Conservation (phyloP, 1,140 invertebrate genomes). For the Calephelis virginiensis region DNA sequence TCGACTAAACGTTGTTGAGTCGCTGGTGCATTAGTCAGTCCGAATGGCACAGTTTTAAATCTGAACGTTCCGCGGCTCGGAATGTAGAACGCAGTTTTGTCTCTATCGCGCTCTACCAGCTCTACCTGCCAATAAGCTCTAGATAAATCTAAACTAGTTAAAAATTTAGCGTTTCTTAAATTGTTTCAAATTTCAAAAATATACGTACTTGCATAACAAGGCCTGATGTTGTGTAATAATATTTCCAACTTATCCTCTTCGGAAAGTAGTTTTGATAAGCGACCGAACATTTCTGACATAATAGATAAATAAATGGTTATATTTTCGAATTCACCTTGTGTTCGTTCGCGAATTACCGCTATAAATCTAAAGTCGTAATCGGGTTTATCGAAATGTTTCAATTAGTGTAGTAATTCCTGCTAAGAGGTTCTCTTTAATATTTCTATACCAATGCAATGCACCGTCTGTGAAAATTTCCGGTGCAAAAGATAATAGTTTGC, state of each 20-base stretch:
- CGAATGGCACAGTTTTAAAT: constrained; percentile 36
- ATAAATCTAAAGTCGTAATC: constrained; percentile 31
- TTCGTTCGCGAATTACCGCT: constrained; percentile 34
- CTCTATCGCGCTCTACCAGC: constrained; percentile 19
- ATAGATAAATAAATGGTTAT: too few relatives aligned
- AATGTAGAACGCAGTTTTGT: constrained; percentile 36
- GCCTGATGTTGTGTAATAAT: too few relatives aligned
- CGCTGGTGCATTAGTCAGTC: constrained; percentile 34
- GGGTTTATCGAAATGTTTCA: neutral
- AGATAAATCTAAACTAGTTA: constrained; percentile 31
- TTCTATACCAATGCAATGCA: constrained; percentile 22
- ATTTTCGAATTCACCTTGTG: constrained; percentile 31
- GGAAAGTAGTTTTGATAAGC: too few relatives aligned
- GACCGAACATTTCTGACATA: too few relatives aligned
- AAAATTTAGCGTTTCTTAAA: constrained; percentile 24
- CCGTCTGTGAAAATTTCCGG: constrained; percentile 34
- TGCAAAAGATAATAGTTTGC: constrained; percentile 29
- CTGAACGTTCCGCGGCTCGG: constrained; percentile 26
- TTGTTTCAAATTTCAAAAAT: constrained; percentile 34
- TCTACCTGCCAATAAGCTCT: constrained; percentile 33
- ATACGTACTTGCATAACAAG: constrained; percentile 20
- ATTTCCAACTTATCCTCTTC: too few relatives aligned
- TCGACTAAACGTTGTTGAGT: constrained; percentile 38
- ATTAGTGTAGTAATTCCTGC: too few relatives aligned
- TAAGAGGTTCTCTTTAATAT: too few relatives aligned